phyloP scores from a whole-genome alignment of 2,888 invertebrate genomes.

The Dinocampus coccinellae region DNA sequence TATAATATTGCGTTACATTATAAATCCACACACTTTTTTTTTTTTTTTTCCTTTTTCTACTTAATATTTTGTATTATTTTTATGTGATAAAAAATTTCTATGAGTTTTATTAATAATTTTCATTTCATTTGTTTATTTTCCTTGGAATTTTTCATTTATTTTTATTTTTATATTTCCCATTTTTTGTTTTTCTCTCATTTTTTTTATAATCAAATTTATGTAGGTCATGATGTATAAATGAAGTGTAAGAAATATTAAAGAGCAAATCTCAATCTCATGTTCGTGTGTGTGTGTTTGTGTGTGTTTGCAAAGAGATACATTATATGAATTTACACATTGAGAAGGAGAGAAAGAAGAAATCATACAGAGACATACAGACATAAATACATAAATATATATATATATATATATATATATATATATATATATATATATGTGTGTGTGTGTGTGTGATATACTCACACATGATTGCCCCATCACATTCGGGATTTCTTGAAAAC shows the following conservation, averaged over 20 bases:
- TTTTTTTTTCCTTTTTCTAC: too few species aligned
- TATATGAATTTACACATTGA: too few species aligned
- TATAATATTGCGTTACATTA: neutral
- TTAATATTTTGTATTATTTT: neutral
- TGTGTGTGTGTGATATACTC: too few species aligned
- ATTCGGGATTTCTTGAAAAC: constrained; percentile 30
- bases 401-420: neutral
- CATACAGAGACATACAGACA: neutral
- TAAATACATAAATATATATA: neutral
- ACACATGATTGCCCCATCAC: neutral
- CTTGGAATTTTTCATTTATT: too few species aligned
- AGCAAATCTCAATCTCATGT: neutral
- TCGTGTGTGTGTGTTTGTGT: neutral
- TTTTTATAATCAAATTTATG: neutral
- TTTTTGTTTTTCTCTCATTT: neutral
- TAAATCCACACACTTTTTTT: neutral
- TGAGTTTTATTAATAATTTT: too few species aligned
- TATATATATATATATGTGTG: too few species aligned
- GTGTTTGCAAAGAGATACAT: neutral
- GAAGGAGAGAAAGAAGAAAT: too few species aligned
- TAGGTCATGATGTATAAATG: neutral
- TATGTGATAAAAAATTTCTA: too few species aligned
- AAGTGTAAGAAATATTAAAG: neutral
- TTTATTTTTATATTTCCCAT: too few species aligned
- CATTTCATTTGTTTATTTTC: too few species aligned